A percentile compares a stretch with the other conserved stretches of the same genome.
Evolutionary conservation across 2,888 invertebrate genomes (phyloP).

Genomic region (Standfussiana lucernea): DNA sequence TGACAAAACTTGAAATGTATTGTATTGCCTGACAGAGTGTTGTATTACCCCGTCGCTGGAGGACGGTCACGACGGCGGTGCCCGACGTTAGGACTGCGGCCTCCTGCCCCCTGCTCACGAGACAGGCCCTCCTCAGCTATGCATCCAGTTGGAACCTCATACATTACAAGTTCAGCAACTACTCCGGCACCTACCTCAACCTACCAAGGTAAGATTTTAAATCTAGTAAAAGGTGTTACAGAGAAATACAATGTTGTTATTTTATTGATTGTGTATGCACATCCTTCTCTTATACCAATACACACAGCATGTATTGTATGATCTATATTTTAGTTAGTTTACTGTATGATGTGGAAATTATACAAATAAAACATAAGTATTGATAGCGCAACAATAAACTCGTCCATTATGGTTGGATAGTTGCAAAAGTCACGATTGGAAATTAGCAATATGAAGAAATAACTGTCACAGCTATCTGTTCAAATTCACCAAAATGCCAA

Average conservation of each 20-base stretch:
- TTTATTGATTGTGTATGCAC: slow-evolving; percentile 14
- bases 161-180: slow-evolving; percentile 97
- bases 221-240: background rate
- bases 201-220: slow-evolving; percentile 92
- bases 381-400: background rate
- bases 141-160: slow-evolving; percentile 97
- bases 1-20: background rate
- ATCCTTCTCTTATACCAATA: slow-evolving; percentile 4
- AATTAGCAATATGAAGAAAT: slow-evolving; percentile 18
- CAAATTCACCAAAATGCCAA: slow-evolving; percentile 1
- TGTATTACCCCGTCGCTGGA: slow-evolving; percentile 94
- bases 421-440: background rate
- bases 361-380: background rate
- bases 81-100: slow-evolving; percentile 90
- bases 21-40: slow-evolving; percentile 91
- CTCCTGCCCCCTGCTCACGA: slow-evolving; percentile 90
- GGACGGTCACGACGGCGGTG: slow-evolving; percentile 93
- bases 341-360: background rate
- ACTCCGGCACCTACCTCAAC: slow-evolving; percentile 96
- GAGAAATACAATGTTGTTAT: background rate
- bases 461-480: background rate
- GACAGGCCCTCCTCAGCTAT: slow-evolving; percentile 93
- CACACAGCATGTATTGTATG: background rate
- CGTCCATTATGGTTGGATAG: background rate
- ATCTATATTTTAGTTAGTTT: background rate